phyloP scores from a whole-genome alignment of 1,140 invertebrate genomes.

The Bombus terrestris region DNA sequence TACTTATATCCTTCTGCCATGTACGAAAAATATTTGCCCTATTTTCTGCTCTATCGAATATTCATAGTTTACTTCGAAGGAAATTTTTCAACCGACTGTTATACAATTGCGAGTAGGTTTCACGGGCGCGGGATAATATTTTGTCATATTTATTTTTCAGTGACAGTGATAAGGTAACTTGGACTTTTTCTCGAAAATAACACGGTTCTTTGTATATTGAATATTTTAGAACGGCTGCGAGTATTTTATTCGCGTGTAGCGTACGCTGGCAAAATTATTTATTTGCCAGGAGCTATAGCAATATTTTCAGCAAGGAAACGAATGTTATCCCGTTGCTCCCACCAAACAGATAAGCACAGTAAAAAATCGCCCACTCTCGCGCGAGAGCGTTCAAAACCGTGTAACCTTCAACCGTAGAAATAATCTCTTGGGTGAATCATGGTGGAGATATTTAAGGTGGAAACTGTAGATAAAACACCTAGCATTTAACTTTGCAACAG shows the following conservation, averaged over 20 bases:
- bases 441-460: not conserved
- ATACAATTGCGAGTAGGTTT: not conserved
- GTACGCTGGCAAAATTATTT: not conserved
- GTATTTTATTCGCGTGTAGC: not conserved
- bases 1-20: not conserved
- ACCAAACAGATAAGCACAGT: constrained; percentile 12
- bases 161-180: no score
- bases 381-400: not conserved
- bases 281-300: not conserved
- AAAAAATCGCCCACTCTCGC: constrained; percentile 31
- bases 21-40: not conserved
- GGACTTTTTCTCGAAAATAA: not conserved
- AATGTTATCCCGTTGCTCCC: not conserved
- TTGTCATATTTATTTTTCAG: not conserved
- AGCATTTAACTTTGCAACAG: not conserved
- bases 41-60: not conserved
- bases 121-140: not conserved
- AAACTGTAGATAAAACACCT: constrained; percentile 13
- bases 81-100: not conserved
- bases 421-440: constrained; percentile 16
- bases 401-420: constrained; percentile 11
- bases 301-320: constrained; percentile 11
- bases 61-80: not conserved
- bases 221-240: not conserved
- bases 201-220: not conserved